Base-by-base conservation (phyloP, 2,113 vertebrate species). In the Ochotona curzoniae region DNA sequence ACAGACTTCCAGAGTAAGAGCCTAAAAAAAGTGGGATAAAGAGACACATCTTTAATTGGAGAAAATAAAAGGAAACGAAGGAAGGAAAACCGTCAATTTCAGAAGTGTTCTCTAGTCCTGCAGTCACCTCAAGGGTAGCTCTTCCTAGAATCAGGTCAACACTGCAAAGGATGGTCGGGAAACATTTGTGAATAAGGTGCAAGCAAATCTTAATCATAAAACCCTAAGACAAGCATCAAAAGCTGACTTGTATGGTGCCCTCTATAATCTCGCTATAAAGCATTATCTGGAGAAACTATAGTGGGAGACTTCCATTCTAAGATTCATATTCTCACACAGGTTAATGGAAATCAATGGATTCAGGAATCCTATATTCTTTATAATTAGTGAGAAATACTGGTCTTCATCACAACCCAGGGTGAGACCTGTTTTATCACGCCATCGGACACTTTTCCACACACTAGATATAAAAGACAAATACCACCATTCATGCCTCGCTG, bases 341-440 rank as follows among this genome's bases (percentile, higher is more conserved):
- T 82, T 97, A 96, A 94, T 67, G 93, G 92, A 96, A 96, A 96
- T 96, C 96, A 96, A 93, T 95, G 96, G 90, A 91, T 66, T 51
- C 61, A 47, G 74, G 32, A 70, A 96, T 84, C 90, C 74, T 63
- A 91, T 89, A 96, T 86, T 90, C 91, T 93, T 94, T 85, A 75
- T 90, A 96, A 96, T 96, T 96, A 95, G 92, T 93, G 74, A 84
- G 83, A 93, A 94, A 83, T 61, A 89, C 76, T 2, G 1, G 60
- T 90, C 83, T 94, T 94, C 79, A 83, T 93, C 90, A 90, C 47
- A 87, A 85, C 49, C 63, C n/a, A 60, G 82, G 64, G 64, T 70
- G 69, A 86, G 35, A 25, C 61, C 23, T 10, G 54, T 66, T 96
- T 92, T 66, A 76, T 94, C 80, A 88, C 8, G 35, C 63, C n/a